phyloP scores from a whole-genome alignment of 2,797 vertebrate genomes.

The Thamnophis elegans region DNA sequence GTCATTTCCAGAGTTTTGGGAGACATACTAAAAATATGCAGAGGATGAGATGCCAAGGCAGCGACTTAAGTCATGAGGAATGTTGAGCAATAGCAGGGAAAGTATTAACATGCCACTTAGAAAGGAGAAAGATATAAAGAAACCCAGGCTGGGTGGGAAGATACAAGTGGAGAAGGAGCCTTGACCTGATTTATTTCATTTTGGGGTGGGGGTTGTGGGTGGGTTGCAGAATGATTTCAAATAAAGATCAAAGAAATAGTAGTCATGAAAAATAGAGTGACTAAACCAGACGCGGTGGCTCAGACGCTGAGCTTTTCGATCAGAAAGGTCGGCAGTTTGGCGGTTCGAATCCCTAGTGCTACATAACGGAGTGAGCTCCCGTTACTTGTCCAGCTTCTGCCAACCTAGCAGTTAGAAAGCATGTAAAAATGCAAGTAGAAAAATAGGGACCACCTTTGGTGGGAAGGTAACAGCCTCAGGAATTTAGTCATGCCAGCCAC shows the following conservation, averaged over 20 bases:
- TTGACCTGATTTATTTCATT: conserved; percentile 5
- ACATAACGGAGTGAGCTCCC: too few species aligned
- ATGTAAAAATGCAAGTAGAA: too few species aligned
- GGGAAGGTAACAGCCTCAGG: too few species aligned
- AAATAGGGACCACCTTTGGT: too few species aligned
- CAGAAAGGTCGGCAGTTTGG: too few species aligned
- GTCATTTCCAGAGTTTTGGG: conserved; percentile 52
- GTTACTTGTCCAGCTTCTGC: too few species aligned
- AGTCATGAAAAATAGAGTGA: conserved; percentile 1
- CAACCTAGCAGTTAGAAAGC: too few species aligned
- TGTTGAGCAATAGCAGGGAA: conserved; percentile 49
- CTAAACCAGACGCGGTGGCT: neutral
- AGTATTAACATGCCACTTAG: conserved; percentile 18
- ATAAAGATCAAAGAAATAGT: conserved; percentile 30
- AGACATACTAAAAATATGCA: conserved; percentile 53
- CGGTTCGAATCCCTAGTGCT: too few species aligned
- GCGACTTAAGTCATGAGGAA: conserved; percentile 23
- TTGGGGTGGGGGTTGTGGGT: neutral
- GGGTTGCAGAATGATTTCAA: neutral
- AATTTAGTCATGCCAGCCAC: too few species aligned
- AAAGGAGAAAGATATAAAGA: conserved; percentile 9
- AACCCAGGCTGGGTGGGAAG: neutral
- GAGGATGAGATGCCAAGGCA: conserved; percentile 44
- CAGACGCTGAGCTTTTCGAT: too few species aligned
- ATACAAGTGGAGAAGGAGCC: neutral